Percentiles rank a stretch among this genome's conserved stretches.
These are phyloP conservation scores for Mus caroli DNA, from an alignment of 2,797 vertebrate genomes.

Conservation along the genomic window DNA sequence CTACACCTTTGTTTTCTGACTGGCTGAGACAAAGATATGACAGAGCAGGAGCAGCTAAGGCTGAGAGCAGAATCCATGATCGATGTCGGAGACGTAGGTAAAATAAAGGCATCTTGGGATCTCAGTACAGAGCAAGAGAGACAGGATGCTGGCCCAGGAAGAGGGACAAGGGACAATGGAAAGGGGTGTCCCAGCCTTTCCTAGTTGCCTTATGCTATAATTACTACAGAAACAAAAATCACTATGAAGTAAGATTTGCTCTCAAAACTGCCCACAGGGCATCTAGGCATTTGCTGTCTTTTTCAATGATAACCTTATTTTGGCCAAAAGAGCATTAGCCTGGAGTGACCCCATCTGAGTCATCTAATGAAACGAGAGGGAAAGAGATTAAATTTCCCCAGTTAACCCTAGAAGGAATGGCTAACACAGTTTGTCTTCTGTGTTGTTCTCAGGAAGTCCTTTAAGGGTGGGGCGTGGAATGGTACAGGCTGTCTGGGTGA, in stretches of 20 bases:
- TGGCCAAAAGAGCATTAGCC: background rate
- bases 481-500: background rate
- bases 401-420: background rate
- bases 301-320: constrained; percentile 12
- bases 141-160: background rate
- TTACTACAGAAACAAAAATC: constrained; percentile 13
- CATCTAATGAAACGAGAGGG: constrained; percentile 1
- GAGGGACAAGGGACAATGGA: background rate
- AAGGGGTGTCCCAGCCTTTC: background rate
- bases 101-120: background rate
- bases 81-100: background rate
- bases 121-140: background rate
- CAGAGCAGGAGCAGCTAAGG: background rate
- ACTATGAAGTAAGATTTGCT: background rate
- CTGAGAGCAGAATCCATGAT: background rate
- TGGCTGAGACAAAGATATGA: background rate
- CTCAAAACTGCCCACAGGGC: background rate
- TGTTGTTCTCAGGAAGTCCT: background rate
- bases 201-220: background rate
- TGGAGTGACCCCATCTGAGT: constrained; percentile 1
- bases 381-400: constrained; percentile 18
- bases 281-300: background rate
- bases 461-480: background rate
- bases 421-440: background rate
- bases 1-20: background rate